Conservation (phyloP, 2,113 vertebrate genomes). For the Thomomys bottae region DNA sequence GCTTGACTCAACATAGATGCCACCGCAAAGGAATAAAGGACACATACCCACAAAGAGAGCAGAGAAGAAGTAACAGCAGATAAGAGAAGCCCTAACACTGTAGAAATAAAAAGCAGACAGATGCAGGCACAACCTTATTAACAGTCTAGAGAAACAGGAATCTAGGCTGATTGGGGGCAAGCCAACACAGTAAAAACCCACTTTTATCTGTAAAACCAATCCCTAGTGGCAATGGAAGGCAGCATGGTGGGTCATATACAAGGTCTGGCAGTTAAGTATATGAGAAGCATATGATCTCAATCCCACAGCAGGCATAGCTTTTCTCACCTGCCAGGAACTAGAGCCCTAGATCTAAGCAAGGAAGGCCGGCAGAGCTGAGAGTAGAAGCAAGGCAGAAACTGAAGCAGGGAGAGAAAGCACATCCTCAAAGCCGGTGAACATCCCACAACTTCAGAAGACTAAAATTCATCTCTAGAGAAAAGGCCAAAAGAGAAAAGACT, state of each 20-base stretch:
- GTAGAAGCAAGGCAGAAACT: neutral
- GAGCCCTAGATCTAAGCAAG: neutral
- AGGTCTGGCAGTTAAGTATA: accelerated
- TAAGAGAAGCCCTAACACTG: neutral
- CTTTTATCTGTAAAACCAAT: neutral
- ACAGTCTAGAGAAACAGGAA: neutral
- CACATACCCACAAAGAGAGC: neutral
- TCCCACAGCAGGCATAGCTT: neutral
- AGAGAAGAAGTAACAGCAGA: neutral
- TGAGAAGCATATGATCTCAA: neutral
- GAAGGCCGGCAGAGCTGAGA: neutral
- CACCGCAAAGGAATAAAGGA: neutral
- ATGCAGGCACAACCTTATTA: neutral
- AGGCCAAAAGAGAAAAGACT: neutral
- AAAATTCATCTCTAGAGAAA: neutral
- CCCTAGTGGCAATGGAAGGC: neutral
- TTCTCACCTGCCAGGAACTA: neutral
- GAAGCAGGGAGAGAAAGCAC: neutral
- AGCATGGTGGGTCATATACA: neutral
- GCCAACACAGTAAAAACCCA: neutral
- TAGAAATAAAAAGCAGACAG: neutral
- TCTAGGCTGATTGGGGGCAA: neutral
- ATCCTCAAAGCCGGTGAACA: too few species aligned
- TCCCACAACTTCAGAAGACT: neutral
- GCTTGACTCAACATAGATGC: neutral